These are phyloP conservation scores for Champsocephalus gunnari DNA, from an alignment of 2,797 vertebrate species.

Conservation along the genomic window DNA sequence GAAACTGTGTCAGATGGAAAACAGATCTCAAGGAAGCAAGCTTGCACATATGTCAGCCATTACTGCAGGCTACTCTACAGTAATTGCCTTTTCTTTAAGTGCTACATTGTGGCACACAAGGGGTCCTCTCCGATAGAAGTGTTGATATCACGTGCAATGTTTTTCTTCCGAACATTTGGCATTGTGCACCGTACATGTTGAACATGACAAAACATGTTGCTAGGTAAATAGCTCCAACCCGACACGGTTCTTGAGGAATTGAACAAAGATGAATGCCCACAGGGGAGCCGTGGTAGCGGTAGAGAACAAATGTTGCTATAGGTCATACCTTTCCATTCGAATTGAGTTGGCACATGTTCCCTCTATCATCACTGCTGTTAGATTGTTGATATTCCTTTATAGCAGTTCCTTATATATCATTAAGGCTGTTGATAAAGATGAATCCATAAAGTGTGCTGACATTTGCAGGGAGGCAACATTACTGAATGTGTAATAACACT, in stretches of 20 bases:
- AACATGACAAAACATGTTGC: slow-evolving; percentile 72
- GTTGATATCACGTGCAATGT: slow-evolving; percentile 42
- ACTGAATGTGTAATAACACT: slow-evolving; percentile 58
- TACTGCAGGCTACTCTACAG: slow-evolving; percentile 61
- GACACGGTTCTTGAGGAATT: slow-evolving; percentile 46
- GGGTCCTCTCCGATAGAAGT: slow-evolving; percentile 35
- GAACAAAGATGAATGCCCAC: slow-evolving; percentile 55
- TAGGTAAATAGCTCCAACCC: slow-evolving; percentile 43
- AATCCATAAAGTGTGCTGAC: slow-evolving; percentile 65
- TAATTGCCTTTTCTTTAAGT: slow-evolving; percentile 62
- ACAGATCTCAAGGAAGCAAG: slow-evolving; percentile 64
- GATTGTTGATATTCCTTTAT: slow-evolving; percentile 42
- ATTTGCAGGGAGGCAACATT: slow-evolving; percentile 54
- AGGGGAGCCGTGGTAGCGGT: slow-evolving; percentile 34
- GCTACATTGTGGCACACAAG: slow-evolving; percentile 58
- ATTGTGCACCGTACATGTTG: slow-evolving; percentile 24
- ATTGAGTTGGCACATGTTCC: slow-evolving; percentile 37
- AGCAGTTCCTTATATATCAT: slow-evolving; percentile 43
- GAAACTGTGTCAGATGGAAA: slow-evolving; percentile 74
- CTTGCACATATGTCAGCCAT: slow-evolving; percentile 76
- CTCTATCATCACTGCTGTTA: slow-evolving; percentile 44
- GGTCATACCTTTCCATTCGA: slow-evolving; percentile 56
- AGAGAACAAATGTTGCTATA: slow-evolving; percentile 49
- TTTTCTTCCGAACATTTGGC: slow-evolving; percentile 41
- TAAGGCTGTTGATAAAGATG: slow-evolving; percentile 33